Evolutionary conservation across 2,888 invertebrate species (phyloP).

Genomic region (Spialia ferax): DNA sequence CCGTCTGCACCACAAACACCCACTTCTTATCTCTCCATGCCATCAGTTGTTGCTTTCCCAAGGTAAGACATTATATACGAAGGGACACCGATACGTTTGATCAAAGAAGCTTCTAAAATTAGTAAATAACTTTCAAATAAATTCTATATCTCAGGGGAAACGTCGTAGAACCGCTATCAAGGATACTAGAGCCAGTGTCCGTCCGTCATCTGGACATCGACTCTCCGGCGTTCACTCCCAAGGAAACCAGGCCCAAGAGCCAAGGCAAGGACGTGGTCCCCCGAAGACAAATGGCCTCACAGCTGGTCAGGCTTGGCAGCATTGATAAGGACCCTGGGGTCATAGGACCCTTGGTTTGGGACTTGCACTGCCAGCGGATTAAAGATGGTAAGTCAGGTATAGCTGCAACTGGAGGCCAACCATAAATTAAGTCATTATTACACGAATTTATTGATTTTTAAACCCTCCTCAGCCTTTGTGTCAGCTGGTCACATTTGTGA

Average conservation of each 20-base stretch:
- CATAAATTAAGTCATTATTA: too few species aligned
- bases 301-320: constrained; percentile 89
- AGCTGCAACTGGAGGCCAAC: too few species aligned
- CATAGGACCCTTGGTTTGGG: constrained; percentile 94
- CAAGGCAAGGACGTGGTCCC: constrained; percentile 64
- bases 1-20: constrained; percentile 85
- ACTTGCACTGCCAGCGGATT: constrained; percentile 90
- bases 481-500: too few species aligned
- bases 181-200: constrained; percentile 92
- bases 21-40: constrained; percentile 95
- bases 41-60: constrained; percentile 94
- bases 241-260: constrained; percentile 46
- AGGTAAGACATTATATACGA: constrained; percentile 81
- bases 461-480: too few species aligned
- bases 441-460: too few species aligned
- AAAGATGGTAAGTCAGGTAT: constrained; percentile 74
- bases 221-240: constrained; percentile 66
- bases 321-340: constrained; percentile 93
- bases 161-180: constrained; percentile 92
- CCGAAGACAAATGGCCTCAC: constrained; percentile 77
- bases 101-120: too few species aligned
- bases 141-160: constrained; percentile 83
- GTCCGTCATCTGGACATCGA: constrained; percentile 90
- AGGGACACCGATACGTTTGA: too few species aligned
- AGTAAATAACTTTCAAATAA: constrained; percentile 53